Evolutionary conservation across 2,888 invertebrate genomes (phyloP).

Genomic region (Pharmacophagus antenor): DNA sequence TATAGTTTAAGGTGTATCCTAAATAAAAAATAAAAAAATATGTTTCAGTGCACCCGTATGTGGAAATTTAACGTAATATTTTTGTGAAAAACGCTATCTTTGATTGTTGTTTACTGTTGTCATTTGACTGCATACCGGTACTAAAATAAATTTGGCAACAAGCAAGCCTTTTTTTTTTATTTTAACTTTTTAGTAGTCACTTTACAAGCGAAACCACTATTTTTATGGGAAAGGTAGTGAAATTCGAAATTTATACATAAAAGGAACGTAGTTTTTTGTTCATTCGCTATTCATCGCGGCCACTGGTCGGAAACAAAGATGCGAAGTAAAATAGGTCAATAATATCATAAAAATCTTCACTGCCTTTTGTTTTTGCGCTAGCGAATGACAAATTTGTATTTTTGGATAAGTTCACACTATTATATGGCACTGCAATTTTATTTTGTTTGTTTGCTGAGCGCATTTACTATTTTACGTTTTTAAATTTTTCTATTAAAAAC

Average conservation of each 20-base stretch:
- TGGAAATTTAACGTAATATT: too few relatives aligned
- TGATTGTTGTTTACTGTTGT: slow-evolving; percentile 14
- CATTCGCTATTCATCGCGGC: slow-evolving; percentile 27
- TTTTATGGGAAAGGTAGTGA: slow-evolving; percentile 14
- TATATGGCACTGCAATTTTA: not conserved
- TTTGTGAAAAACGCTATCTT: not conserved
- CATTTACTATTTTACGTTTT: not conserved
- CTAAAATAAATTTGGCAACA: slow-evolving; percentile 28
- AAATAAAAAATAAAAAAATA: too few relatives aligned
- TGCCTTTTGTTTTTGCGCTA: slow-evolving; percentile 27
- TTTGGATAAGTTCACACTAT: slow-evolving; percentile 14
- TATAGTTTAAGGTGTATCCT: too few relatives aligned
- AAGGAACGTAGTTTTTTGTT: slow-evolving; percentile 26
- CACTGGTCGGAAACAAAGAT: slow-evolving; percentile 29
- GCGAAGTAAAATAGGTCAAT: slow-evolving; percentile 31
- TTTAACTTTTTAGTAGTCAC: slow-evolving; percentile 8
- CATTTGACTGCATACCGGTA: slow-evolving; percentile 19
- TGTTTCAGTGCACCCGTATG: too few relatives aligned
- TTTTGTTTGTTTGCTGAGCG: not conserved
- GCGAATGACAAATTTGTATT: slow-evolving; percentile 27
- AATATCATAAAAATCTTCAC: slow-evolving; percentile 27
- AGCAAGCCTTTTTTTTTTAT: slow-evolving; percentile 15
- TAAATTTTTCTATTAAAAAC: not conserved
- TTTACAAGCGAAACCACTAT: slow-evolving; percentile 12
- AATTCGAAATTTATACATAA: slow-evolving; percentile 23